Percentiles rank a stretch among this genome's conserved stretches.
These are phyloP conservation scores for Hippoglossus hippoglossus DNA, from an alignment of 2,797 vertebrate species.

Conservation along the genomic window DNA sequence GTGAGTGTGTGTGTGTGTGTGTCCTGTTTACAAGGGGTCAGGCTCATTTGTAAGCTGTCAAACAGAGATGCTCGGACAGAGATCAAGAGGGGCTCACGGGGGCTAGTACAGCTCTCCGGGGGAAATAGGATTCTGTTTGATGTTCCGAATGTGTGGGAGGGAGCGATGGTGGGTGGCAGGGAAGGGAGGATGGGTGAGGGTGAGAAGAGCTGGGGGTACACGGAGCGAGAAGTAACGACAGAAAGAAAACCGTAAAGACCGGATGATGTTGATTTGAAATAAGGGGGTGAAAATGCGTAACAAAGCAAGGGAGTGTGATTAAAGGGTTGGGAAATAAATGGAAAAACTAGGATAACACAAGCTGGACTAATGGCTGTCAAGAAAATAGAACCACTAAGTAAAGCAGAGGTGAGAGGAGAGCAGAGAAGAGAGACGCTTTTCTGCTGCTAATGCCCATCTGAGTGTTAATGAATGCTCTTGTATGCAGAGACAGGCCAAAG, in stretches of 20 bases:
- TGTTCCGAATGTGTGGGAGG: slow-evolving; percentile 37
- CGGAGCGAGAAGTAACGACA: background rate
- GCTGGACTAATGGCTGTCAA: slow-evolving; percentile 41
- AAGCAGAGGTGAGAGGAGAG: slow-evolving; percentile 25
- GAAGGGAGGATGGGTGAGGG: background rate
- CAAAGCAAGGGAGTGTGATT: background rate
- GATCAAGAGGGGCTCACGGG: slow-evolving; percentile 68
- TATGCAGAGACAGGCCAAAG: slow-evolving; percentile 49
- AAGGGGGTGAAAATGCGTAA: background rate
- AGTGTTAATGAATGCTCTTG: slow-evolving; percentile 50
- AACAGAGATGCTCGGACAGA: slow-evolving; percentile 68
- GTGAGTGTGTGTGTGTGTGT: slow-evolving; percentile 38
- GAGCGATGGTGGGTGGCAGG: slow-evolving; percentile 27
- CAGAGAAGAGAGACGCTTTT: slow-evolving; percentile 7
- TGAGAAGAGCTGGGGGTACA: background rate
- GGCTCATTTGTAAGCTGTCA: slow-evolving; percentile 81
- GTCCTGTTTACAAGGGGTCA: slow-evolving; percentile 72
- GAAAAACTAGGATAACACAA: slow-evolving; percentile 31
- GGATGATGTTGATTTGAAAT: slow-evolving; percentile 2
- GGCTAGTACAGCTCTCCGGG: slow-evolving; percentile 48
- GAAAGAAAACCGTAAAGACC: background rate
- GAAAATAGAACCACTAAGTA: slow-evolving; percentile 33
- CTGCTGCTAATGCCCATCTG: slow-evolving; percentile 44
- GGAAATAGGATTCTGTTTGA: slow-evolving; percentile 67
- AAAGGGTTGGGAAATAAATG: slow-evolving; percentile 19